Conservation (phyloP, 1,140 invertebrate species). For the Aplysia californica region DNA sequence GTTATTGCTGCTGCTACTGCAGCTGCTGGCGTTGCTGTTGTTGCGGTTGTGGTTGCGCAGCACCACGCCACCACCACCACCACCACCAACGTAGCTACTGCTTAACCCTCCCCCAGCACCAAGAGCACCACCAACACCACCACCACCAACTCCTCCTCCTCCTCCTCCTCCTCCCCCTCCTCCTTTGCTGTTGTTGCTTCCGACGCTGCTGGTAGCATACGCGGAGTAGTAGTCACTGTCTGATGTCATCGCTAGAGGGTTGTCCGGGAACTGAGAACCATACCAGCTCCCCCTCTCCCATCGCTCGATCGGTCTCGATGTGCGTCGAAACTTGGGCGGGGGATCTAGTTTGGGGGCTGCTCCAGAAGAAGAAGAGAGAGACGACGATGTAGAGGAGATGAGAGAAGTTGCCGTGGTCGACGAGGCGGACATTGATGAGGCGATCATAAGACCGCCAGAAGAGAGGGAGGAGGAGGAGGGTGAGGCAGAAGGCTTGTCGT, state of each 20-base stretch:
- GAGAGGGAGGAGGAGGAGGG: not conserved
- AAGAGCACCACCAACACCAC: not conserved
- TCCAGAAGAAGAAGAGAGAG: not conserved
- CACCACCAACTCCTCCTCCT: not conserved
- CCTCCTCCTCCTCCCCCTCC: not conserved
- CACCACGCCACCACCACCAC: not conserved
- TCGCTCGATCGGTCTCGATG: slow-evolving; percentile 5
- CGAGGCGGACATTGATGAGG: too few species aligned
- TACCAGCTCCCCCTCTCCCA: slow-evolving; percentile 29
- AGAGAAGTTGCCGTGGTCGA: too few species aligned
- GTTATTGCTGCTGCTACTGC: not conserved
- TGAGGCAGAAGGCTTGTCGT: not conserved
- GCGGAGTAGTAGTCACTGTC: slow-evolving; percentile 38
- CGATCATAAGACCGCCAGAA: not conserved
- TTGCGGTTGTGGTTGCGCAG: slow-evolving; percentile 13
- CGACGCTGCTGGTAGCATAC: slow-evolving; percentile 21
- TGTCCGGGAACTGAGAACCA: not conserved
- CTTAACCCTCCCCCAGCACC: too few species aligned
- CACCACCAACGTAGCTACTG: not conserved
- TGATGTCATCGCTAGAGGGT: not conserved
- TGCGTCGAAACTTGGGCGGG: slow-evolving; percentile 41
- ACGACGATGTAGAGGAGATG: too few species aligned
- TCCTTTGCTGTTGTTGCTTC: slow-evolving; percentile 1
- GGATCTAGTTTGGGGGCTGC: slow-evolving; percentile 54
- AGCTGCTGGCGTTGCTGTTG: not conserved